Base-by-base conservation (phyloP, 2,113 vertebrate species). In the Eupsittula cactorum region DNA sequence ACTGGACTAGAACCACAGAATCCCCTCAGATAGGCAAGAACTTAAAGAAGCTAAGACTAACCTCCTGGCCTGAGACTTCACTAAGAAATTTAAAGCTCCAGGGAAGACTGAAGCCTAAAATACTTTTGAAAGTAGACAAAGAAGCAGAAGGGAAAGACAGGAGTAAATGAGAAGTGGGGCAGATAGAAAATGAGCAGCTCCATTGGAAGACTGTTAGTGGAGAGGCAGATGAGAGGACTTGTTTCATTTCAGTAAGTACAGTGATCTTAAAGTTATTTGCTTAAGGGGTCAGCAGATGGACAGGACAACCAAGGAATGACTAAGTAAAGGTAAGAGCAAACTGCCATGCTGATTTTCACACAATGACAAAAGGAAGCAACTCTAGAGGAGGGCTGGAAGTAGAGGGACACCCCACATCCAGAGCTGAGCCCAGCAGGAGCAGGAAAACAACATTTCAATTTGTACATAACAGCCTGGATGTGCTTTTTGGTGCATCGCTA, bases 271-370 rank as follows among this genome's bases (percentile, higher is more conserved):
- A 75, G 11, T 50, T 11, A 46, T 3, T 41, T n/a, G 20, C n/a
- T 67, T 49, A n/a, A 53, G 29, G 27, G 37, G 21, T 41, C 49
- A 69, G 68, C 21, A 7, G 18, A 20, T 33, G 47, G n/a, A 65
- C 46, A 37, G 28, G 2, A 6, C 7, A 60, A 57, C 0, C 2
- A 18, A 82, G 29, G 19, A 64, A 49, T 5, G 33, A 73, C 62
- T 33, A 59, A 53, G 77, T 60, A n/a, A 75, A 86, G 41, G 10
- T 27, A 39, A 35, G 9, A 71, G 47, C 50, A 28, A 76, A 46
- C 1, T 0, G 39, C 25, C 39, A 35, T 0, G 0, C 12, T 16
- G 42, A 16, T n/a, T 75, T 55, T 52, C 2, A 77, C 59, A n/a
- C 14, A 25, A 53, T n/a, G 28, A 23, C 62, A 5, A 41, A 65